phyloP scores from a whole-genome alignment of 2,888 invertebrate species.

The Spodoptera littoralis region DNA sequence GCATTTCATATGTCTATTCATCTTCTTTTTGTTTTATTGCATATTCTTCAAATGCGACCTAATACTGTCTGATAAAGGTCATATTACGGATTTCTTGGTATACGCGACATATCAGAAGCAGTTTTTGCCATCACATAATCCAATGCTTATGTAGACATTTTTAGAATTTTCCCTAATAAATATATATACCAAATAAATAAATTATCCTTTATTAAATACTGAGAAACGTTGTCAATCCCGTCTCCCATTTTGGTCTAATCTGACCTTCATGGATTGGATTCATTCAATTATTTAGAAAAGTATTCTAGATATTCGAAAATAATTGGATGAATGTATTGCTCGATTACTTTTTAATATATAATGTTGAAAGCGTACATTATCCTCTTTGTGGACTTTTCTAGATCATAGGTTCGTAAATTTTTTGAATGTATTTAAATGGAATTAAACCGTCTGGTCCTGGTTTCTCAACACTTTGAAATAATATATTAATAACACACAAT shows the following conservation, averaged over 20 bases:
- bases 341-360: constrained; percentile 25
- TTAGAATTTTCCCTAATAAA: not conserved
- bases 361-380: constrained; percentile 11
- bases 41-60: too few relatives aligned
- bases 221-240: not conserved
- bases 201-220: not conserved
- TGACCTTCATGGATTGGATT: constrained; percentile 9
- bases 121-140: too few relatives aligned
- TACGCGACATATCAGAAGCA: too few relatives aligned
- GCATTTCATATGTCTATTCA: too few relatives aligned
- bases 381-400: constrained; percentile 8
- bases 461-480: too few relatives aligned
- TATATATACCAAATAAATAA: not conserved
- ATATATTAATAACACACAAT: too few relatives aligned
- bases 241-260: not conserved
- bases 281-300: constrained; percentile 21
- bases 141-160: too few relatives aligned
- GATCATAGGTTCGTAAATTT: not conserved
- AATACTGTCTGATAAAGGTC: too few relatives aligned
- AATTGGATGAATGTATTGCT: constrained; percentile 27
- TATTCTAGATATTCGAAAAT: constrained; percentile 21
- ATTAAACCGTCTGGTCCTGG: too few relatives aligned
- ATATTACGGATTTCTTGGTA: too few relatives aligned
- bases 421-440: not conserved
- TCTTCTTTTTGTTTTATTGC: too few relatives aligned